Evolutionary conservation across 2,797 vertebrate species (phyloP), one percentile per base, ranked within the genome.

Genomic region (Clangula hyemalis): DNA sequence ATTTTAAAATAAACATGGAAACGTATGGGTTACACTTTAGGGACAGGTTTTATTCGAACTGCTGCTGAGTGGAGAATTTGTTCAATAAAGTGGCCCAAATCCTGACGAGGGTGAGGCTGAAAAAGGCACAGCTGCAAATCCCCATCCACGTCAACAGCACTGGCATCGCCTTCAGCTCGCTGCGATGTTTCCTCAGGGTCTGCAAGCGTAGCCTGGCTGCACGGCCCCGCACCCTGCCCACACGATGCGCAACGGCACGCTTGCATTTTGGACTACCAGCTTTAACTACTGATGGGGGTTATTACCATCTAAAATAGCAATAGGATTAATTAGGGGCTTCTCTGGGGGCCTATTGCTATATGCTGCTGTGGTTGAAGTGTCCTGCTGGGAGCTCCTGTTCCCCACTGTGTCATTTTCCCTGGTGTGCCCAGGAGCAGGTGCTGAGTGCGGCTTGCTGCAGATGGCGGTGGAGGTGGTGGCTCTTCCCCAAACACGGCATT

Each of bases 171-270:
- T 45, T 36, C 10, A 17, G 38, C 1, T 3, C 14, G 5, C 2
- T 11, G 28, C 8, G 49, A 16, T 51, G 11, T 17, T 43, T 49
- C 38, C 38, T 64, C 2, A 1, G 9, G 3, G 17, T 54, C 34
- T 1, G 10, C 41, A 75, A 49, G 36, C 39, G 17, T 28, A 47
- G 51, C 34, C 25, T 47, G 65, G 39, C 36, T 58, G 51, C n/a
- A 0, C 3, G 2, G 15, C 20, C 25, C 36, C 13, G 0, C 17
- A 45, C 22, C 13, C 1, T 24, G 34, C 60, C 11, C 53, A 2
- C 0, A 0, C 10, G 10, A 24, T 0, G 11, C 8, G 10, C 25
- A 10, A 5, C 1, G 2, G n/a, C 62, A 36, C 0, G 1, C 49
- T 57, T 9, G 32, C 0, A 0, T 32, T 57, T 47, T 36, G 34